Evolutionary conservation across 2,888 invertebrate species (phyloP), one percentile per base, ranked within the genome.

Genomic region (Drosophila helvetica): DNA sequence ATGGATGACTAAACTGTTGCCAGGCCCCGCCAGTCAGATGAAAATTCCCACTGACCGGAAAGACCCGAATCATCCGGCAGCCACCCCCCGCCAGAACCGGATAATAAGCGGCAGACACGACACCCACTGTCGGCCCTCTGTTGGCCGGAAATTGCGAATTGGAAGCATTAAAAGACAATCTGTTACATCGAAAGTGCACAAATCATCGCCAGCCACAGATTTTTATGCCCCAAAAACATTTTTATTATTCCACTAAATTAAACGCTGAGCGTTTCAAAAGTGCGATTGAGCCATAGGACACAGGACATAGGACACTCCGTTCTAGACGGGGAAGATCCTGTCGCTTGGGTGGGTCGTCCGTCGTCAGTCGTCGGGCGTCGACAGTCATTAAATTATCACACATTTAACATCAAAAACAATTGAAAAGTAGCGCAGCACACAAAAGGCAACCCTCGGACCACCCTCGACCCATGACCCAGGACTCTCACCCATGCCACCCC

Each of bases 341-440:
- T 52, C 42, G 42, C 18, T 25, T 30, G 54, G 3, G 30, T 27
- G 51, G 64, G 46, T 61, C 72, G 60, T 71, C 68, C 77, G 66
- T 73, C 75, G 2, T 0, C 0, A 0, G 38, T 15, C 55, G 65
- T 54, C 65, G 84, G 87, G 86, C 88, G 90, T 86, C 89, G 86
- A 86, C 89, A 90, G 89, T 90, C 90, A 90, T 90, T 90, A 90
- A 90, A 90, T 90, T 90, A 90, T 90, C 91, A 90, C 90, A 90
- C 90, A 90, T 90, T 90, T 89, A 89, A 89, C 90, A 87, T 90
- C 89, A 90, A 90, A 86, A 90, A 90, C 90, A 90, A 90, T 90
- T 90, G 79, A 82, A 80, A 89, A 80, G 74, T 78, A 60, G 80
- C 69, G 60, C 74, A 73, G 52, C 64, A 64, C 77, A 73, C 78